These are phyloP conservation scores for Drosophila cardini DNA, from an alignment of 1,140 invertebrate species.

Conservation along the genomic window DNA sequence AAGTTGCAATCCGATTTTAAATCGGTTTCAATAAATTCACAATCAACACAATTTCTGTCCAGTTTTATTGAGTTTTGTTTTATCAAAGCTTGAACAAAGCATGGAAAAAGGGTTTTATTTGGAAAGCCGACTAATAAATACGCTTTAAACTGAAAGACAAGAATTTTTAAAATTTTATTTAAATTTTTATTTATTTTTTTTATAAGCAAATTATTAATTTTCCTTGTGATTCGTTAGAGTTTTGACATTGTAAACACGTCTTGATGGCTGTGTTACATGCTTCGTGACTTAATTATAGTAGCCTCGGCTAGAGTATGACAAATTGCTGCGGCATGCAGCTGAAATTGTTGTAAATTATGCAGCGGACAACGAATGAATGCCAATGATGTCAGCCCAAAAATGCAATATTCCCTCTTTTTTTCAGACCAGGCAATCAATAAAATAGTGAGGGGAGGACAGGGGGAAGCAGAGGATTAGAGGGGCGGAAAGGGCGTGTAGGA, in stretches of 20 bases:
- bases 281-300: background rate
- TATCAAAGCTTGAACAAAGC: constrained; percentile 21
- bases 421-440: constrained; percentile 61
- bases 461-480: constrained; percentile 5
- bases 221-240: background rate
- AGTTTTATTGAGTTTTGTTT: background rate
- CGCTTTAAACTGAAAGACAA: background rate
- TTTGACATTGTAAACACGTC: background rate
- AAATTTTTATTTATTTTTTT: background rate
- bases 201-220: background rate
- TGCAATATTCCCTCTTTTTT: constrained; percentile 33
- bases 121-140: constrained; percentile 10
- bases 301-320: constrained; percentile 1
- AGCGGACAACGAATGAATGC: constrained; percentile 64
- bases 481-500: background rate
- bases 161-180: no score
- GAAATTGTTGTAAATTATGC: constrained; percentile 79
- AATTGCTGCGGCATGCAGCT: constrained; percentile 41
- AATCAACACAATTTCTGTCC: constrained; percentile 18
- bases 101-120: background rate
- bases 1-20: constrained; percentile 25
- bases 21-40: constrained; percentile 55
- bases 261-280: background rate
- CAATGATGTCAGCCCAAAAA: constrained; percentile 45
- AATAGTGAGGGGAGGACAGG: constrained; percentile 26